Base-by-base conservation (phyloP, 2,888 invertebrate genomes). In the Limulus polyphemus region DNA sequence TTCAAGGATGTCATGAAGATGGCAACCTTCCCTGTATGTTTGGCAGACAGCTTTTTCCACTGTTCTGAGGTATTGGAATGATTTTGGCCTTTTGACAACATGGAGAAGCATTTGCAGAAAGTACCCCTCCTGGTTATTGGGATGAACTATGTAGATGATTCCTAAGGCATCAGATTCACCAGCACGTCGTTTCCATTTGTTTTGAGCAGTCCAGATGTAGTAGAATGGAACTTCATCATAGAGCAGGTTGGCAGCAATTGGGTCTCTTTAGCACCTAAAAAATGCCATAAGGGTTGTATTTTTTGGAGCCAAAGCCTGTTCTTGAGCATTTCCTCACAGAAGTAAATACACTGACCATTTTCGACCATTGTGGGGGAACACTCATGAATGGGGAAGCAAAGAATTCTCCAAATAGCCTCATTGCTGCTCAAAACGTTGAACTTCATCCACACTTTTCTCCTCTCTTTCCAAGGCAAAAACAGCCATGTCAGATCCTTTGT, bases 401-500 rank as follows among this genome's bases (percentile, higher is more conserved):
- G 65, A 58, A 73, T 72, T 59, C 68, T 60, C 75, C 74, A 75
- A 12, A 62, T 57, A 11, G 67, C 69, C 51, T 69, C 67, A 17
- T 51, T 62, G 47, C 57, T 65, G 55, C 58, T 60, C 5, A 70
- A 60, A 49, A 67, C 70, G 14, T 68, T 13, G 1, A 58, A 62
- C 16, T 11, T 57, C 49, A 61, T 54, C 49, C 57, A 69, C 16
- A 7, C 11, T 32, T 32, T 32, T 5, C 2, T 5, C 32, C 32
- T 32, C 32, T 32, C 5, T 32, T 32, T 5, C 3, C 2, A 32
- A 32, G 32, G 32, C 51, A 58, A 65, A 62, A 13, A 58, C 54
- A 2, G 62, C 64, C 55, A 47, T 32, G 48, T 72, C 69, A 46
- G 57, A 54, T 11, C 70, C 69, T 62, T 71, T 71, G 55, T 68